Evolutionary conservation across 2,888 invertebrate species (phyloP).

Genomic region (Elysia crispata): DNA sequence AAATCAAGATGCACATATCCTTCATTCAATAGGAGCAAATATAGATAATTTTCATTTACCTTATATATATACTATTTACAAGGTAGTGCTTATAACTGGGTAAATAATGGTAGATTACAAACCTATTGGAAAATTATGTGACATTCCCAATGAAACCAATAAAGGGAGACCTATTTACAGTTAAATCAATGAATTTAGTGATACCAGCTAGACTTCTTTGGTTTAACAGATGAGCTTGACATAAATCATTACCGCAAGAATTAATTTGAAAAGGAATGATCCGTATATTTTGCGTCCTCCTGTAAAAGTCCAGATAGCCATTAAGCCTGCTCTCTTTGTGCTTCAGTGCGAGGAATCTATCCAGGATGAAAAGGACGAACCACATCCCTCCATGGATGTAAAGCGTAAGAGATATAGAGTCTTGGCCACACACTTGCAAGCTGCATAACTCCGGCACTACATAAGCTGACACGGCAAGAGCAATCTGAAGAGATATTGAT

Average conservation of each 20-base stretch:
- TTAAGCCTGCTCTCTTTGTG: constrained; percentile 66
- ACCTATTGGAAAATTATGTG: background rate
- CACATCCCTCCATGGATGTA: constrained; percentile 68
- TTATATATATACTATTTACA: no score
- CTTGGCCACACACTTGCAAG: constrained; percentile 54
- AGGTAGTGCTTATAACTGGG: no score
- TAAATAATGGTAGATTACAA: no score
- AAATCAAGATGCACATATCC: no score
- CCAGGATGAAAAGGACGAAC: constrained; percentile 64
- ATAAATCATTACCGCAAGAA: constrained; percentile 61
- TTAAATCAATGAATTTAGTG: no score
- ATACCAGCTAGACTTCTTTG: no score
- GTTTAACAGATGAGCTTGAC: no score
- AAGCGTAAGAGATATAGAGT: constrained; percentile 57
- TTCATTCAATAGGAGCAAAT: no score
- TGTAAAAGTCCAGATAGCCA: constrained; percentile 72
- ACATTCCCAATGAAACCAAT: background rate
- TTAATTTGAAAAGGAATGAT: constrained; percentile 65
- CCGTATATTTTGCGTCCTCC: constrained; percentile 65
- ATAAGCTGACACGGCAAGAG: constrained; percentile 60
- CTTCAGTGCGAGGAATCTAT: constrained; percentile 64
- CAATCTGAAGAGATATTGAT: constrained; percentile 59
- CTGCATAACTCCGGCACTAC: constrained; percentile 61
- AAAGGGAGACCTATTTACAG: background rate
- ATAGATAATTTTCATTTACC: no score